A percentile compares a stretch with the other conserved stretches of the same genome.
These are phyloP conservation scores for Nycteola revayana DNA, from an alignment of 2,888 invertebrate species.

Conservation along the genomic window DNA sequence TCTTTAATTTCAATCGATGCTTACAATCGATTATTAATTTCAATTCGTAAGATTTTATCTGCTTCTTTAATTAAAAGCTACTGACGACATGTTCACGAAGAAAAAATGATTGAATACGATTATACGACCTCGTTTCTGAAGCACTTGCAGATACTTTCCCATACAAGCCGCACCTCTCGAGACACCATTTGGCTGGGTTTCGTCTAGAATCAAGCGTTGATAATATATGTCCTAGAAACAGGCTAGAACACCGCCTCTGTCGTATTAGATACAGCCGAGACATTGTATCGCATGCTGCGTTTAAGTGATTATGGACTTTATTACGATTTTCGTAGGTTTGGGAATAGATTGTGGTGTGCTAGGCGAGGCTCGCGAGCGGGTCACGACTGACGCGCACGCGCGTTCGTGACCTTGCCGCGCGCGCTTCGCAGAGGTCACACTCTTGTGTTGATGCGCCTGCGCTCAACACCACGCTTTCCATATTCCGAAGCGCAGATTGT, in stretches of 20 bases:
- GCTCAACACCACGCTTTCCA: slow-evolving; percentile 55
- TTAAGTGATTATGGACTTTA: slow-evolving; percentile 65
- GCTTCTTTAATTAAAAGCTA: too few species aligned
- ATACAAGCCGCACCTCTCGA: neutral
- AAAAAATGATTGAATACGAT: slow-evolving; percentile 28
- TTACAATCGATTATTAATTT: too few species aligned
- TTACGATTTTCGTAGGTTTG: slow-evolving; percentile 52
- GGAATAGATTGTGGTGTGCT: slow-evolving; percentile 47
- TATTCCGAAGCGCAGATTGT: slow-evolving; percentile 35
- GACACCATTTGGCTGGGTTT: too few species aligned
- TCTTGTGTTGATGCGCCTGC: slow-evolving; percentile 70
- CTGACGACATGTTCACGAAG: too few species aligned
- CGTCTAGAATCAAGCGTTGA: slow-evolving; percentile 46
- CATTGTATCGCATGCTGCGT: slow-evolving; percentile 44
- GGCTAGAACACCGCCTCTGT: slow-evolving; percentile 37
- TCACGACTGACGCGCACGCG: slow-evolving; percentile 79
- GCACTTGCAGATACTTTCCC: neutral
- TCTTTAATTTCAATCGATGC: too few species aligned
- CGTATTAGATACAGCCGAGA: slow-evolving; percentile 54
- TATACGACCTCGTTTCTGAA: slow-evolving; percentile 3
- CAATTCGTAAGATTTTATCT: too few species aligned
- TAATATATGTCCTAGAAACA: slow-evolving; percentile 44
- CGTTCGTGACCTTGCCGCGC: slow-evolving; percentile 81
- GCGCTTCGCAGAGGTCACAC: slow-evolving; percentile 75
- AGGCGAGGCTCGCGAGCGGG: slow-evolving; percentile 70